Conservation (phyloP, 2,888 invertebrate genomes). For the Campopleginae sp. region DNA sequence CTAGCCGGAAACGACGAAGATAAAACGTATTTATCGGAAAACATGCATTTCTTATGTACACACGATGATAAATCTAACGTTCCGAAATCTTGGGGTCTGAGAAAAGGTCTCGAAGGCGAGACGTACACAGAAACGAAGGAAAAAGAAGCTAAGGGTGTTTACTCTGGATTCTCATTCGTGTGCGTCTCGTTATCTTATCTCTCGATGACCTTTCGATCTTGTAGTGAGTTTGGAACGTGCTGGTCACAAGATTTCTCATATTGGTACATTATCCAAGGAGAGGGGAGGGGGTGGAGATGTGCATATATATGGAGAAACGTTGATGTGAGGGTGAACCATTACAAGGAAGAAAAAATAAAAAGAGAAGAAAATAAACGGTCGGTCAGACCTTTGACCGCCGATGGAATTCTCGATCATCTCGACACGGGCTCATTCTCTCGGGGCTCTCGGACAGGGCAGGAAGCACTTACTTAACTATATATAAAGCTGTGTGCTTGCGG, state of each 20-base stretch:
- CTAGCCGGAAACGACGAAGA: not conserved
- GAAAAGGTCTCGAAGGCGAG: not conserved
- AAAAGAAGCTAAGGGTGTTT: constrained; percentile 30
- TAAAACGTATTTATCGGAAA: not conserved
- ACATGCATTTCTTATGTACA: not conserved
- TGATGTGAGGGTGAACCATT: not conserved
- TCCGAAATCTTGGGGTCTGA: not conserved
- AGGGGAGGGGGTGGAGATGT: constrained; percentile 16
- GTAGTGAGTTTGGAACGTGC: constrained; percentile 14
- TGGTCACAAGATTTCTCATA: constrained; percentile 20
- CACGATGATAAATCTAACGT: not conserved
- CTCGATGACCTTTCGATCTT: constrained; percentile 59
- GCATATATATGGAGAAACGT: not conserved
- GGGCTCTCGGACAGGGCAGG: constrained; percentile 77
- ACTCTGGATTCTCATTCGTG: not conserved
- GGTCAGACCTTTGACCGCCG: constrained; percentile 70
- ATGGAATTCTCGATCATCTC: constrained; percentile 63
- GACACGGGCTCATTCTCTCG: constrained; percentile 75
- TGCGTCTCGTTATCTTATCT: constrained; percentile 59
- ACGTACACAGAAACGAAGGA: not conserved
- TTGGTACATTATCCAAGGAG: constrained; percentile 30
- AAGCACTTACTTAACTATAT: constrained; percentile 80
- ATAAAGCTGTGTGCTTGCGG: constrained; percentile 50
- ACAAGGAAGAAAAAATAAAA: constrained; percentile 6
- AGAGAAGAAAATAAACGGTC: constrained; percentile 1